A percentile compares a stretch with the other conserved stretches of the same genome.
These are phyloP conservation scores for Drosophila novamexicana DNA, from an alignment of 1,140 invertebrate genomes.

Conservation along the genomic window DNA sequence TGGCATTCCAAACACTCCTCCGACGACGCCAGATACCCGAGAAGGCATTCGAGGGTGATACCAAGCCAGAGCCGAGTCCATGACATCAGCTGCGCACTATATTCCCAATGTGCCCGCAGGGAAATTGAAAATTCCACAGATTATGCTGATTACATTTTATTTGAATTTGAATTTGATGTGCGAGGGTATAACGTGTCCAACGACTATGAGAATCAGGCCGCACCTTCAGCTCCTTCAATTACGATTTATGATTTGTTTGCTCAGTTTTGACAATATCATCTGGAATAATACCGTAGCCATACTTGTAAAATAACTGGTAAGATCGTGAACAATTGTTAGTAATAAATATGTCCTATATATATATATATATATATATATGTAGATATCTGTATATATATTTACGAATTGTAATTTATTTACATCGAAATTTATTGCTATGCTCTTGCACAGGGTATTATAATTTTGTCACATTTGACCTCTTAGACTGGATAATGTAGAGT, in stretches of 20 bases:
- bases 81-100: slow-evolving; percentile 19
- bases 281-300: neutral
- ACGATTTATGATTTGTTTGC: neutral
- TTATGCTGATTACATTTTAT: slow-evolving; percentile 56
- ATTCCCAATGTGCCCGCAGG: slow-evolving; percentile 41
- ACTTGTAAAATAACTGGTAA: neutral
- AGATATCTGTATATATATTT: too few relatives aligned
- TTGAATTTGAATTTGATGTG: slow-evolving; percentile 29
- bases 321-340: neutral
- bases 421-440: too few relatives aligned
- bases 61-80: neutral
- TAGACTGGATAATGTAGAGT: too few relatives aligned
- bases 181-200: slow-evolving; percentile 18
- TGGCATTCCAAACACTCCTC: slow-evolving; percentile 27
- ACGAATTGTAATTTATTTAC: too few relatives aligned
- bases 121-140: slow-evolving; percentile 58
- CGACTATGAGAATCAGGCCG: neutral
- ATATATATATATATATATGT: neutral
- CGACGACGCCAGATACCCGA: slow-evolving; percentile 15
- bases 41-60: slow-evolving; percentile 12
- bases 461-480: too few relatives aligned
- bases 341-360: neutral
- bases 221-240: neutral
- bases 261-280: neutral
- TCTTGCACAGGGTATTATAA: too few relatives aligned